Percentiles rank a stretch among this genome's conserved stretches.
phyloP scores from a whole-genome alignment of 2,888 invertebrate species.

The Loripinus fragilis region DNA sequence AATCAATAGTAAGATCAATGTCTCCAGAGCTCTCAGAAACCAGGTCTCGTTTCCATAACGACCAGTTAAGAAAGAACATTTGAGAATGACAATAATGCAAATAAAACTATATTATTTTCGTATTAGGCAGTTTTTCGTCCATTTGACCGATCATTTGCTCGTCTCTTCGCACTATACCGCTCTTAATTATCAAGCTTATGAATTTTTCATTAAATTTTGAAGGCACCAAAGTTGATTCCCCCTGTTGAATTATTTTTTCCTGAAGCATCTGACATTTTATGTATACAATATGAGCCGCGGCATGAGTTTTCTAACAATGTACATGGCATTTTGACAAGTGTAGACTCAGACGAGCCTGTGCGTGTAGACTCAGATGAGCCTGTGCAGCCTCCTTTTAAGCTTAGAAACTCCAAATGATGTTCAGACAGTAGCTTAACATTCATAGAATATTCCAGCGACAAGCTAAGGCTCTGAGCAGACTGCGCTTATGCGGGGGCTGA shows the following conservation, averaged over 20 bases:
- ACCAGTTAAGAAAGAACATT: slow-evolving; percentile 39
- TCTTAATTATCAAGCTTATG: slow-evolving; percentile 1
- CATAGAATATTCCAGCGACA: too few species aligned
- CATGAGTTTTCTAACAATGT: too few species aligned
- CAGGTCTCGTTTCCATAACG: slow-evolving; percentile 54
- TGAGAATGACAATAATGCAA: slow-evolving; percentile 54
- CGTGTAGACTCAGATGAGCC: too few species aligned
- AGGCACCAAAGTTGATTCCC: neutral
- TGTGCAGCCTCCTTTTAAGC: too few species aligned
- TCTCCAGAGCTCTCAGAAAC: slow-evolving; percentile 54
- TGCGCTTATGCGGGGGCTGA: too few species aligned
- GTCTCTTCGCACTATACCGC: neutral
- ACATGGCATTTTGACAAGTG: too few species aligned
- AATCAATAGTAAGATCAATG: slow-evolving; percentile 51
- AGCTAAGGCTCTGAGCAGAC: too few species aligned
- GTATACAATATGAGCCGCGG: too few species aligned
- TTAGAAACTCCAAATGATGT: too few species aligned
- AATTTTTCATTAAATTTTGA: slow-evolving; percentile 15
- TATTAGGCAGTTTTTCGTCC: slow-evolving; percentile 7
- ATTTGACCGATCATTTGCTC: neutral
- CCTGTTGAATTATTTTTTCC: neutral
- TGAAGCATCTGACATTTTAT: too few species aligned
- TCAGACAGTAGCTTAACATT: too few species aligned
- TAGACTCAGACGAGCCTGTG: too few species aligned
- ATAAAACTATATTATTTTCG: slow-evolving; percentile 41